Conservation (phyloP, 1,140 invertebrate species). For the Odontomachus brunneus region DNA sequence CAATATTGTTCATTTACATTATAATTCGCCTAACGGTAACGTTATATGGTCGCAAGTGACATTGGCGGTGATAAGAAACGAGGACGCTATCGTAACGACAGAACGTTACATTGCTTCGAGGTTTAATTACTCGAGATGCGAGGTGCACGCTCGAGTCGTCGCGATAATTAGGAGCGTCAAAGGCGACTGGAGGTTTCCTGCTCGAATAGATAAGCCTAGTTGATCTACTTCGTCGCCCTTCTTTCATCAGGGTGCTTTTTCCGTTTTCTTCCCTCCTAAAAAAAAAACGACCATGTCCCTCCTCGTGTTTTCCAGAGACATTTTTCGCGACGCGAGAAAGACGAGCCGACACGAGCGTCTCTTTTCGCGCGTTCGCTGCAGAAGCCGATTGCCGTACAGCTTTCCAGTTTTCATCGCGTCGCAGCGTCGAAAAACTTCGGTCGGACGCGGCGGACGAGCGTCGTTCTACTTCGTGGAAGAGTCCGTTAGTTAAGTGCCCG, state of each 20-base stretch:
- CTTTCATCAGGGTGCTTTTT: no score
- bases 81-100: not conserved
- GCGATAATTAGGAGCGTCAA: not conserved
- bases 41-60: not conserved
- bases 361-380: not conserved
- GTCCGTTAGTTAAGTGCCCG: constrained; percentile 61
- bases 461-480: constrained; percentile 74
- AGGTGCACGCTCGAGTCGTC: not conserved
- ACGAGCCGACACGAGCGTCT: no score
- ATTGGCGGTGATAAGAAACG: not conserved
- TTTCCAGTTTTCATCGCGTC: constrained; percentile 24
- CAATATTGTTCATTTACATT: no score
- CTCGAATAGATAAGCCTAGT: no score
- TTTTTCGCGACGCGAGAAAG: no score
- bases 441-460: constrained; percentile 28
- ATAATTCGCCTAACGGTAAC: not conserved
- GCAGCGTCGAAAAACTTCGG: constrained; percentile 55
- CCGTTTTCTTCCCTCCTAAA: no score
- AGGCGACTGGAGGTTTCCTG: not conserved
- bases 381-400: not conserved
- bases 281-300: no score
- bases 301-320: no score
- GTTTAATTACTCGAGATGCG: not conserved
- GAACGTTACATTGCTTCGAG: not conserved
- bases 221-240: no score